These are phyloP conservation scores for Pangasianodon gigas DNA, from an alignment of 2,113 vertebrate species.

Conservation along the genomic window DNA sequence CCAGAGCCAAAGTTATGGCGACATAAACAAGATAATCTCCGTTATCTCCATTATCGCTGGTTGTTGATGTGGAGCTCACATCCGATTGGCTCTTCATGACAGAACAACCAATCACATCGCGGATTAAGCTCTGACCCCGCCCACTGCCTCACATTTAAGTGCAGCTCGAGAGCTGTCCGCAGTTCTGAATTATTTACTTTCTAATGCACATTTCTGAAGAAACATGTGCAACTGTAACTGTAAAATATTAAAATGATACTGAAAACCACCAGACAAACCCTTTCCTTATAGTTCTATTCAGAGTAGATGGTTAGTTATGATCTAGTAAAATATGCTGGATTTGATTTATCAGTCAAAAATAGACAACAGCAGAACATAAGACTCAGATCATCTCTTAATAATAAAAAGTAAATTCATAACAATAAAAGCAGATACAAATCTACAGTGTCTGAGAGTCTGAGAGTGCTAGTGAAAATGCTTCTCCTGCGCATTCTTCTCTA, in stretches of 20 bases:
- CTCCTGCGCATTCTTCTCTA: background rate
- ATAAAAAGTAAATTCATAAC: background rate
- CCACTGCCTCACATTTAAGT: background rate
- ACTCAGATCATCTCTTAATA: background rate
- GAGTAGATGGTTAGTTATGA: background rate
- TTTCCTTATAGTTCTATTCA: background rate
- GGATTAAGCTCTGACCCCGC: background rate
- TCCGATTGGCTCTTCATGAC: background rate
- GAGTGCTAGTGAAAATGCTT: background rate
- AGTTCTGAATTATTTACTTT: background rate
- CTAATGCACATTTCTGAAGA: background rate
- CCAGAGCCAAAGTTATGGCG: constrained; percentile 55
- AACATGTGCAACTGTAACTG: background rate
- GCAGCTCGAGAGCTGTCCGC: background rate
- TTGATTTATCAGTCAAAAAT: background rate
- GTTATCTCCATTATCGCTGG: constrained; percentile 27
- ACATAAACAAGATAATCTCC: constrained; percentile 75
- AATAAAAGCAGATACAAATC: background rate
- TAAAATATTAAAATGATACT: background rate
- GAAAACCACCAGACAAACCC: background rate
- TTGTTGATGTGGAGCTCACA: background rate
- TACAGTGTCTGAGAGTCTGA: background rate
- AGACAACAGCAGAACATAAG: background rate
- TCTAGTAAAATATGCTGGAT: background rate
- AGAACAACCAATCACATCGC: constrained; percentile 8